Conservation (phyloP, 37 sponge, comb jelly and placozoan genomes). For the Ianthella basta region DNA sequence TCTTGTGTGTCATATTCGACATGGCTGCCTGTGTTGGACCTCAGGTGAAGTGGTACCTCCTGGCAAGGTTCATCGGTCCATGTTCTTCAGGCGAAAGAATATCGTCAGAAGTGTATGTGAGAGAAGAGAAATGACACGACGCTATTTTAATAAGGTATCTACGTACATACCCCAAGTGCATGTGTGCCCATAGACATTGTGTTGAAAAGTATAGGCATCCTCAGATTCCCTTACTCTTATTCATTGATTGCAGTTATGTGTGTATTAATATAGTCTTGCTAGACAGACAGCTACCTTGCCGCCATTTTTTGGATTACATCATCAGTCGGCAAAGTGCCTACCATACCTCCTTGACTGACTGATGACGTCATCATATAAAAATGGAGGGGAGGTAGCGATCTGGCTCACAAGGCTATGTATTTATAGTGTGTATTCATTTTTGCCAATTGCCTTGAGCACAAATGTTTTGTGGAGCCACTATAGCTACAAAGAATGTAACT, state of each 20-base stretch:
- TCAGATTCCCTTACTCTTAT: neutral
- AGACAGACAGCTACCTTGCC: no score
- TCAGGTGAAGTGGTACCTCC: conserved; percentile 7
- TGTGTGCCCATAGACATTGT: neutral
- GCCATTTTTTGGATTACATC: no score
- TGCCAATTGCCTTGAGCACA: no score
- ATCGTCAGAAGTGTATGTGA: neutral
- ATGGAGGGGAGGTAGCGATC: no score
- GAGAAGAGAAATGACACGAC: neutral
- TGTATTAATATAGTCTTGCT: neutral
- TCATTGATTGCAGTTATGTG: neutral
- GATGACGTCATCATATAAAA: no score
- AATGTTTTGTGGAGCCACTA: no score
- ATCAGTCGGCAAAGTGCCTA: neutral
- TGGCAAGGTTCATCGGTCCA: neutral
- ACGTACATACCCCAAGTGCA: no score
- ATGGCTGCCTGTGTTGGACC: neutral
- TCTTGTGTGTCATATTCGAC: neutral
- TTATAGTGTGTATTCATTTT: no score
- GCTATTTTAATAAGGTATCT: neutral
- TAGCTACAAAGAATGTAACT: no score
- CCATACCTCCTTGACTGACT: neutral
- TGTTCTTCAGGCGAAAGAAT: neutral
- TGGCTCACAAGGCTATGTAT: no score
- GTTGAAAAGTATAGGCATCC: neutral